phyloP scores from a whole-genome alignment of 2,888 invertebrate species.

The Lithophane semibrunnea region DNA sequence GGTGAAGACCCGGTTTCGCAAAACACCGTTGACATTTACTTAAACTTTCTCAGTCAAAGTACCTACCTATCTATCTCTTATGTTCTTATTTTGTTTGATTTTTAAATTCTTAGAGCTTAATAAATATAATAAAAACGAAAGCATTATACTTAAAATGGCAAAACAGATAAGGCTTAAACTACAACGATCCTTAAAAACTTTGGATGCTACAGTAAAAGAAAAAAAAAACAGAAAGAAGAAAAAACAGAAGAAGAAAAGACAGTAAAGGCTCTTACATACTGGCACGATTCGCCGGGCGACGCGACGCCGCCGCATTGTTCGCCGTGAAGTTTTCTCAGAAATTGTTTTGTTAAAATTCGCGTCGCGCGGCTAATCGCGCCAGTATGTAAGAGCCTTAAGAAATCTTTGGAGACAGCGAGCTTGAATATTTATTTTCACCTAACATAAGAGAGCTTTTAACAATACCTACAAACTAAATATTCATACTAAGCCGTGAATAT shows the following conservation, averaged over 20 bases:
- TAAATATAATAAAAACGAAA: background rate
- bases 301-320: too few species aligned
- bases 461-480: slow-evolving; percentile 1
- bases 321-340: too few species aligned
- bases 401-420: too few species aligned
- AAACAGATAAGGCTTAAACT: too few species aligned
- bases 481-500: background rate
- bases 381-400: too few species aligned
- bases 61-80: background rate
- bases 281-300: too few species aligned
- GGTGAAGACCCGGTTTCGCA: slow-evolving; percentile 26
- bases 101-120: background rate
- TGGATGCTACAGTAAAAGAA: background rate
- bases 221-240: background rate
- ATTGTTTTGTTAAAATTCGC: too few species aligned
- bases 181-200: background rate
- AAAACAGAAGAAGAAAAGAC: too few species aligned
- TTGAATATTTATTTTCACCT: slow-evolving; percentile 19
- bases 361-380: too few species aligned
- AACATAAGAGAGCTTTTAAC: slow-evolving; percentile 37
- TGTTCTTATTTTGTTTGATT: background rate
- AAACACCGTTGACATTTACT: slow-evolving; percentile 34
- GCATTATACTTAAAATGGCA: background rate
- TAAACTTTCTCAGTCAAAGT: slow-evolving; percentile 23
- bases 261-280: too few species aligned